Evolutionary conservation across 2,797 vertebrate genomes (phyloP).

Genomic region (Manis javanica): DNA sequence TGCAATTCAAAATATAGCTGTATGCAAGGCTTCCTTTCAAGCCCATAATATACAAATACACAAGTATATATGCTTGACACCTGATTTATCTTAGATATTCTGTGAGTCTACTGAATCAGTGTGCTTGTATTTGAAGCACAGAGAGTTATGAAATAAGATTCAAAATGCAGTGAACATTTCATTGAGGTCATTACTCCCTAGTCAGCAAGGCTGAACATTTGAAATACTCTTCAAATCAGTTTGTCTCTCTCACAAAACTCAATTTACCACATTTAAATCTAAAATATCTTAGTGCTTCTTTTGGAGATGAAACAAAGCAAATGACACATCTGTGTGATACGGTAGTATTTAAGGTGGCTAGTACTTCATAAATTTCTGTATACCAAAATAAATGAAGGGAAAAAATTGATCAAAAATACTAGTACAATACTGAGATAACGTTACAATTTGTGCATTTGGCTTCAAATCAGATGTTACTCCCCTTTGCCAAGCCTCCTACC

Average conservation of each 20-base stretch:
- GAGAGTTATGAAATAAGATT: not conserved
- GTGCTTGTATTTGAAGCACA: not conserved
- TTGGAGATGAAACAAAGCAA: not conserved
- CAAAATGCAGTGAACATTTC: not conserved
- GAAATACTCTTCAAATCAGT: not conserved
- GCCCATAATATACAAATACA: not conserved
- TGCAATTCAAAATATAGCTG: not conserved
- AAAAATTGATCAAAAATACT: not conserved
- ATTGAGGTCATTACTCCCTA: not conserved
- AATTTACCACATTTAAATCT: not conserved
- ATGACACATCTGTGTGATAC: not conserved
- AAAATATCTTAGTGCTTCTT: not conserved
- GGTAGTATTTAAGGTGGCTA: not conserved
- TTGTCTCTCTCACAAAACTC: not conserved
- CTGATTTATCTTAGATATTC: not conserved
- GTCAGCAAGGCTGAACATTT: not conserved
- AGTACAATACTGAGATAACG: not conserved
- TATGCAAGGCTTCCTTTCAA: not conserved
- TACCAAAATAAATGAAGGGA: not conserved
- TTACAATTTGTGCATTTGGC: not conserved
- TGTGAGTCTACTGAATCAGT: not conserved
- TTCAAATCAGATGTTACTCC: not conserved
- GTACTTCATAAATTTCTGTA: not conserved
- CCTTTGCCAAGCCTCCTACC: not conserved
- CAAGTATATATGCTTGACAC: not conserved